A percentile compares a stretch with the other conserved stretches of the same genome.
Conservation (phyloP, 2,888 invertebrate species). For the Pemphredon lugubris region DNA sequence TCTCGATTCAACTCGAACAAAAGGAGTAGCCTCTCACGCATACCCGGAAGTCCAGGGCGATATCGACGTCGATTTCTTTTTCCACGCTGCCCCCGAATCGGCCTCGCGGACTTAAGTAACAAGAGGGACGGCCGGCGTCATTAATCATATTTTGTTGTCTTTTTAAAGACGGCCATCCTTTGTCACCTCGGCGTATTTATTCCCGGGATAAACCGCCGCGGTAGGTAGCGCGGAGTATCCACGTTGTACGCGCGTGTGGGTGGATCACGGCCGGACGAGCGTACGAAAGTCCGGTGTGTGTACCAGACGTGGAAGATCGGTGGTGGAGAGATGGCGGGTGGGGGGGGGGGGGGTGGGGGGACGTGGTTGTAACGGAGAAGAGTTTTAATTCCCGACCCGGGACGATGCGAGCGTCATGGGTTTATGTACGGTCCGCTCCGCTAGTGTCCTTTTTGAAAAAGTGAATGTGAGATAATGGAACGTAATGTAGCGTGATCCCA, state of each 20-base stretch:
- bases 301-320: too few species aligned
- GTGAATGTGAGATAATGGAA: slow-evolving; percentile 66
- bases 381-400: slow-evolving; percentile 46
- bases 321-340: not conserved
- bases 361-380: slow-evolving; percentile 30
- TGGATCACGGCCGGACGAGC: slow-evolving; percentile 45
- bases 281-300: slow-evolving; percentile 30
- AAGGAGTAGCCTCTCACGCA: too few species aligned
- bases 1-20: too few species aligned
- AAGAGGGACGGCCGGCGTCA: slow-evolving; percentile 61
- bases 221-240: slow-evolving; percentile 75
- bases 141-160: slow-evolving; percentile 77
- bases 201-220: slow-evolving; percentile 71
- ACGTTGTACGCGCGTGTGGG: slow-evolving; percentile 52
- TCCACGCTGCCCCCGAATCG: slow-evolving; percentile 2
- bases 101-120: slow-evolving; percentile 9
- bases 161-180: slow-evolving; percentile 73
- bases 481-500: slow-evolving; percentile 63
- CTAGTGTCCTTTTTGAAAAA: slow-evolving; percentile 56
- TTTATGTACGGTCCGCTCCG: slow-evolving; percentile 41
- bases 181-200: slow-evolving; percentile 73
- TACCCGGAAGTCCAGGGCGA: slow-evolving; percentile 10
- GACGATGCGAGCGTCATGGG: slow-evolving; percentile 26
- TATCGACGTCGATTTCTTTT: slow-evolving; percentile 3
- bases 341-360: slow-evolving; percentile 8